Evolutionary conservation across 2,113 vertebrate species (phyloP), one percentile per base, ranked within the genome.

Genomic region (Passer domesticus): DNA sequence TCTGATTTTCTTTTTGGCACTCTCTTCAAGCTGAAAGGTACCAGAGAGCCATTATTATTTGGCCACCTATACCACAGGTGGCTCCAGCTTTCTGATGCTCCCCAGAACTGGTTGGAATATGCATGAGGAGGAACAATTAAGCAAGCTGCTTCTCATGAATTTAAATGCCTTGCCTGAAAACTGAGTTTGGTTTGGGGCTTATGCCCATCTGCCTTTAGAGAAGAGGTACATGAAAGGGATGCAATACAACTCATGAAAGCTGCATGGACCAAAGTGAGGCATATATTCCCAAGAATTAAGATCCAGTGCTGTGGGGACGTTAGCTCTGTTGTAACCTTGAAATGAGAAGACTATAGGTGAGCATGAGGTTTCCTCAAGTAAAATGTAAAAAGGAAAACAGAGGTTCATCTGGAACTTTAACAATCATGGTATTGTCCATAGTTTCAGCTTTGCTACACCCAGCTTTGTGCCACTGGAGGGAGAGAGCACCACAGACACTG

Each of bases 51-150:
- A 89, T 78, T 78, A 55, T 94, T 91, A 44, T 91, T 88, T 91
- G 64, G 43, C 85, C 87, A 60, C 92, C 76, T 93, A 70, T 92
- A 90, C 62, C 68, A 91, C 79, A 96, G 85, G 84, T 92, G 93
- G 47, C 82, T 96, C 47, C 82, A 86, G 68, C 52, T 77, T 90
- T 95, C 80, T 95, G 64, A 70, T 80, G 67, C 39, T 86, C 16
- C 76, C 30, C 72, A 67, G 55, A 93, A 66, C 9, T 47, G 21
- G 15, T 67, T 85, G 52, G 82, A 91, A 90, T 97, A 94, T 96
- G 72, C 67, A 95, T 91, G 82, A 95, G 47, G 27, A 23, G 83
- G 59, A 96, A 62, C 82, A 92, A 96, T 89, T 93, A 96, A 95
- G 75, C 75, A 94, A 95, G 82, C 59, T 75, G 30, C 64, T 93